Conservation (phyloP, 2,797 vertebrate species). For the Tympanoctomys barrerae region DNA sequence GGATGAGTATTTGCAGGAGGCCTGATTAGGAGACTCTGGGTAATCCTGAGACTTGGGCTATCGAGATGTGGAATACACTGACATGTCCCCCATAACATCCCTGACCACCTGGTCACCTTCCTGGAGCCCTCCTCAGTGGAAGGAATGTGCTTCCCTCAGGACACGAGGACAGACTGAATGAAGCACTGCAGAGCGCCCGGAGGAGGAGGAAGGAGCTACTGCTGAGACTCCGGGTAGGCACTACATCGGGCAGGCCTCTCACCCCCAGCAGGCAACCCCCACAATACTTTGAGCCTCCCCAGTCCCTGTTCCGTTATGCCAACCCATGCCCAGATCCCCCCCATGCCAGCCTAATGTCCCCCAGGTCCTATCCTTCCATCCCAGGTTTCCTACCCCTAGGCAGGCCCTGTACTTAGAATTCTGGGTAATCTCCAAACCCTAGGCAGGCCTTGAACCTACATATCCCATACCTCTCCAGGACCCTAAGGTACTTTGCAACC, state of each 20-base stretch:
- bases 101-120: background rate
- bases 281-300: background rate
- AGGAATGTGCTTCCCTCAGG: slow-evolving; percentile 83
- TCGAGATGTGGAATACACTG: background rate
- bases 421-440: background rate
- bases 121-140: background rate
- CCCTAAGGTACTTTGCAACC: background rate
- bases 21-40: background rate
- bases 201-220: slow-evolving; percentile 90
- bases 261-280: background rate
- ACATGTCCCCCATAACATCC: background rate
- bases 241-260: background rate
- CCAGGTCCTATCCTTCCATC: background rate
- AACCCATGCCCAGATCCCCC: background rate
- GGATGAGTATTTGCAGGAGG: background rate
- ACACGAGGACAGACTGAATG: slow-evolving; percentile 82
- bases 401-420: background rate
- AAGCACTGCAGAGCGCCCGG: slow-evolving; percentile 89
- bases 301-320: background rate
- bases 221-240: slow-evolving; percentile 90
- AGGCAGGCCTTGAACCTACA: background rate
- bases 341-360: background rate
- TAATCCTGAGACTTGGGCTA: background rate
- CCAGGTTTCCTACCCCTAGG: background rate
- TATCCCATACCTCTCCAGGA: background rate